Evolutionary conservation across 23 tunicate species (phyloP).

Genomic region (Styela clava): DNA sequence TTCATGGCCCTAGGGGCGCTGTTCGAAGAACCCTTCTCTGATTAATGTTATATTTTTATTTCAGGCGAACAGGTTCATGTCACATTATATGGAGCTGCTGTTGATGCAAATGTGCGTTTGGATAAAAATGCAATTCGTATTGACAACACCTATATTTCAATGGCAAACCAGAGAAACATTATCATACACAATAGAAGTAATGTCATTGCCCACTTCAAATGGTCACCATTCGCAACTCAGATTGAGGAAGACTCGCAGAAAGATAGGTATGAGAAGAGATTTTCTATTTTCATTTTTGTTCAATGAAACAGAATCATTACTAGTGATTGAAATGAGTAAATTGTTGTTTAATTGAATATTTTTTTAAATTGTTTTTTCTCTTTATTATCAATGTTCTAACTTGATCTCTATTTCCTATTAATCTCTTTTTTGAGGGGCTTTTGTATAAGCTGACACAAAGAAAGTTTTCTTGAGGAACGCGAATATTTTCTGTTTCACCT

Average conservation of each 20-base stretch:
- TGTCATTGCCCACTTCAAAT: slow-evolving; percentile 75
- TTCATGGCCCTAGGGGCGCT: too few relatives aligned
- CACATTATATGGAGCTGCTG: slow-evolving; percentile 72
- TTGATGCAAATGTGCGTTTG: slow-evolving; percentile 84
- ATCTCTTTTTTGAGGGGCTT: too few relatives aligned
- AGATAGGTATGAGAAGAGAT: slow-evolving; percentile 68
- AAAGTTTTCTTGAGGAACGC: too few relatives aligned
- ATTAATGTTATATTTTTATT: too few relatives aligned
- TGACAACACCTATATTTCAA: slow-evolving; percentile 85
- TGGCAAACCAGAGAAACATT: slow-evolving; percentile 85
- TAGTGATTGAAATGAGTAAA: background rate
- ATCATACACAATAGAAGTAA: slow-evolving; percentile 80
- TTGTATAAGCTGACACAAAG: too few relatives aligned
- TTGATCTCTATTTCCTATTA: too few relatives aligned
- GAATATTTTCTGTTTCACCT: too few relatives aligned
- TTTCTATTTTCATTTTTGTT: background rate
- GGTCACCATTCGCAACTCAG: slow-evolving; percentile 80
- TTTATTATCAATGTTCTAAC: background rate
- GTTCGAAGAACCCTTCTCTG: too few relatives aligned
- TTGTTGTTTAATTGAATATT: background rate
- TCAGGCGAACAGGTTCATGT: slow-evolving; percentile 74
- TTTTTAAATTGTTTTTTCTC: background rate
- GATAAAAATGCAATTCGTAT: slow-evolving; percentile 73
- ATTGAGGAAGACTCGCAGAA: slow-evolving; percentile 75
- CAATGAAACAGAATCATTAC: background rate